These are phyloP conservation scores for Podarcis lilfordi DNA, from an alignment of 2,797 vertebrate species.

Conservation along the genomic window DNA sequence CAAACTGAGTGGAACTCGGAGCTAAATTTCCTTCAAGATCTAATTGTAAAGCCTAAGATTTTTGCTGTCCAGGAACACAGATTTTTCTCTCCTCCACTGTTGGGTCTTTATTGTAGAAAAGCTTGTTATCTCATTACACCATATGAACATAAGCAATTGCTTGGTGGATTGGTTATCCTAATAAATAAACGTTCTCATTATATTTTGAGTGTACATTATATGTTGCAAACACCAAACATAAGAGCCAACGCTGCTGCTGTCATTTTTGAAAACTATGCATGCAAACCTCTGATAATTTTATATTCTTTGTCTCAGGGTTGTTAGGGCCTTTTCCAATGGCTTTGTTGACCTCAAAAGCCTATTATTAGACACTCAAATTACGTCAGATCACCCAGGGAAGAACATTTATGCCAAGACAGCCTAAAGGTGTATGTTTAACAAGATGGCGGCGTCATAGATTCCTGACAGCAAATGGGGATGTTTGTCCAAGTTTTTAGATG, in stretches of 20 bases:
- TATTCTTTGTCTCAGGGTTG: neutral
- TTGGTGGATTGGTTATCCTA: neutral
- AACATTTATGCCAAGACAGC: neutral
- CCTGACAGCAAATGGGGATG: neutral
- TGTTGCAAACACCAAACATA: neutral
- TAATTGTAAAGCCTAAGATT: neutral
- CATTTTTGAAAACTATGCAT: neutral
- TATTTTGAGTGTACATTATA: neutral
- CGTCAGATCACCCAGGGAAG: neutral
- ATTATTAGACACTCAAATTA: too few relatives aligned
- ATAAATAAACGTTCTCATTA: neutral
- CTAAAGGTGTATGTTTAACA: neutral
- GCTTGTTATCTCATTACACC: neutral
- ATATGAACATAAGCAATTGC: neutral
- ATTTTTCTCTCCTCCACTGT: neutral
- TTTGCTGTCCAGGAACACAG: neutral
- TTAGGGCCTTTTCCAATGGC: neutral
- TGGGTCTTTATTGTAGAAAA: neutral
- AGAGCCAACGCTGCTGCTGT: neutral
- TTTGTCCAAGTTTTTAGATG: neutral
- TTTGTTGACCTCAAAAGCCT: neutral
- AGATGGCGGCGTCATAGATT: neutral
- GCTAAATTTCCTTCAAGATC: neutral
- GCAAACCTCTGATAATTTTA: neutral
- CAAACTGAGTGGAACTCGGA: neutral